These are phyloP conservation scores for Cheilosia pagana DNA, from an alignment of 2,888 invertebrate species.

Conservation along the genomic window DNA sequence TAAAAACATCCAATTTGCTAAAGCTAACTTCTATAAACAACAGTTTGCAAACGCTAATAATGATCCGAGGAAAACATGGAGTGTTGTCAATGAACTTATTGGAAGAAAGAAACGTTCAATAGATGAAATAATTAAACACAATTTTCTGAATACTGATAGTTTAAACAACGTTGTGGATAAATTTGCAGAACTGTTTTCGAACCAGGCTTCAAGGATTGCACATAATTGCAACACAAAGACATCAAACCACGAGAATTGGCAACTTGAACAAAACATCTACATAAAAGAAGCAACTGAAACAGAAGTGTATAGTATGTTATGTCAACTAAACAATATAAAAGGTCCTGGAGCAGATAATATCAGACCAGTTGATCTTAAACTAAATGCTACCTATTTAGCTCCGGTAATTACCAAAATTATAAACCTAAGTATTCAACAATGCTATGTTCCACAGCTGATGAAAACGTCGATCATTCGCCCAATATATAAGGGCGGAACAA, in stretches of 20 bases:
- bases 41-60: too few relatives aligned
- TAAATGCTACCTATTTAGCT: not conserved
- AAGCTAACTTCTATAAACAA: too few relatives aligned
- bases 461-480: not conserved
- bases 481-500: too few relatives aligned
- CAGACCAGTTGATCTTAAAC: slow-evolving; percentile 36
- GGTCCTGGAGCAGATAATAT: slow-evolving; percentile 40
- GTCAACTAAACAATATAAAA: slow-evolving; percentile 14
- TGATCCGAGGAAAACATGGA: too few relatives aligned
- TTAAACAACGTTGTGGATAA: too few relatives aligned
- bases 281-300: slow-evolving; percentile 23
- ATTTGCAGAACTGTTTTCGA: slow-evolving; percentile 13
- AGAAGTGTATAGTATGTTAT: slow-evolving; percentile 16
- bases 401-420: too few relatives aligned
- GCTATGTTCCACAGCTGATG: not conserved
- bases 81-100: too few relatives aligned
- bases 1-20: too few relatives aligned
- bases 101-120: too few relatives aligned
- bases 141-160: too few relatives aligned
- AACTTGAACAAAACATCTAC: slow-evolving; percentile 19
- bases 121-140: too few relatives aligned
- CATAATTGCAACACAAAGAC: not conserved
- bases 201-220: not conserved
- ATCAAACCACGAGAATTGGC: slow-evolving; percentile 1
- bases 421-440: too few relatives aligned